Evolutionary conservation across 2,797 vertebrate species (phyloP).

Genomic region (Poeciliopsis paucimaculata): DNA sequence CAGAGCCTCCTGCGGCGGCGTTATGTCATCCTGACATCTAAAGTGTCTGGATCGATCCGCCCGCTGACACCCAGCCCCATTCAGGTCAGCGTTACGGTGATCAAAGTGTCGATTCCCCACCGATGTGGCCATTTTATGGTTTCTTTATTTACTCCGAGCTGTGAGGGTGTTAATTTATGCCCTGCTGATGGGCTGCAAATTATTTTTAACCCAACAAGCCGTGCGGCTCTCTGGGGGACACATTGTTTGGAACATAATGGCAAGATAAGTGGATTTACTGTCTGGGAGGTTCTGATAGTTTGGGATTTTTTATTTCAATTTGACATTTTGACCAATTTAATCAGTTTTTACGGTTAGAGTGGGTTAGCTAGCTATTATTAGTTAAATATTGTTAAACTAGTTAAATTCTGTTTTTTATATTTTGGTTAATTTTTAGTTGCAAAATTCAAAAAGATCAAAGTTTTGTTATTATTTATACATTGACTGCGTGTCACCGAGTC

Average conservation of each 20-base stretch:
- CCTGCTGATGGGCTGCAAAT: background rate
- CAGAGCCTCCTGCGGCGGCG: constrained; percentile 3
- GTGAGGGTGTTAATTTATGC: background rate
- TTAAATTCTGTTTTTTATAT: too few species aligned
- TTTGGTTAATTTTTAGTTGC: too few species aligned
- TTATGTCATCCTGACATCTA: constrained; percentile 18
- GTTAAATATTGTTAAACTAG: too few species aligned
- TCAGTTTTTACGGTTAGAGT: too few species aligned
- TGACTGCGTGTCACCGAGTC: too few species aligned
- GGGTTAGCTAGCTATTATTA: too few species aligned
- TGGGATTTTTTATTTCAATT: too few species aligned
- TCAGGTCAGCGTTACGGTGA: constrained; percentile 29
- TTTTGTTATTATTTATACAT: too few species aligned
- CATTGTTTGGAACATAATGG: background rate
- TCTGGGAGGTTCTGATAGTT: background rate
- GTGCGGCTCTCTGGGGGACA: background rate
- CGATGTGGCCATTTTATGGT: constrained; percentile 23
- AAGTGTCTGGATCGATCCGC: constrained; percentile 33
- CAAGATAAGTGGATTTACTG: background rate
- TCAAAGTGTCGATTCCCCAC: constrained; percentile 39
- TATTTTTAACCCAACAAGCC: background rate
- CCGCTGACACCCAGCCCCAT: constrained; percentile 43
- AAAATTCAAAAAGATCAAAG: too few species aligned
- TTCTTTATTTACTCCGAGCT: constrained; percentile 37
- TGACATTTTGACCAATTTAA: too few species aligned